These are phyloP conservation scores for Apamea crenata DNA, from an alignment of 2,888 invertebrate species.

Conservation along the genomic window DNA sequence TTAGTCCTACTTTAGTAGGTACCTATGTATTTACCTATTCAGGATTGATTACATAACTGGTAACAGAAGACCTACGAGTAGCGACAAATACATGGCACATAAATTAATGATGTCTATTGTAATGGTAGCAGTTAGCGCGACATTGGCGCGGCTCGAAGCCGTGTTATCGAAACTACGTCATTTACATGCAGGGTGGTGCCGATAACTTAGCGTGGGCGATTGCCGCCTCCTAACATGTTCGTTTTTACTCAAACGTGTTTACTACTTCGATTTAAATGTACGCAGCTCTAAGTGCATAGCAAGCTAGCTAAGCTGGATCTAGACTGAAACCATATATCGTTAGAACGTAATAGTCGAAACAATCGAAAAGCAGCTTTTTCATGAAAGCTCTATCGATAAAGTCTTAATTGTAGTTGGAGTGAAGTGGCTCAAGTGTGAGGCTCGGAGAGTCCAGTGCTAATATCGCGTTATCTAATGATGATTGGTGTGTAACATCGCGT, in stretches of 20 bases:
- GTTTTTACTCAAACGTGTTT: slow-evolving; percentile 60
- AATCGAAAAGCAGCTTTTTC: slow-evolving; percentile 40
- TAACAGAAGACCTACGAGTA: slow-evolving; percentile 25
- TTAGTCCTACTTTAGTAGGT: background rate
- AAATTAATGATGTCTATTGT: slow-evolving; percentile 45
- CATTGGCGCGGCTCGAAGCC: slow-evolving; percentile 61
- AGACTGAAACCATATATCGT: slow-evolving; percentile 33
- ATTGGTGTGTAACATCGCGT: slow-evolving; percentile 84
- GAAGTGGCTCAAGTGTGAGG: slow-evolving; percentile 81
- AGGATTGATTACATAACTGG: slow-evolving; percentile 24
- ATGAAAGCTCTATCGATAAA: slow-evolving; percentile 63
- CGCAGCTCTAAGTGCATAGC: slow-evolving; percentile 37
- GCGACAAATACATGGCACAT: slow-evolving; percentile 20
- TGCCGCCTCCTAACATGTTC: slow-evolving; percentile 66
- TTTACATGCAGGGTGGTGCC: slow-evolving; percentile 84
- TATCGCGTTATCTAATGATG: slow-evolving; percentile 87
- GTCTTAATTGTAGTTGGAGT: slow-evolving; percentile 76
- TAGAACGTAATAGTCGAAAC: slow-evolving; percentile 44
- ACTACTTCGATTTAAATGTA: slow-evolving; percentile 51
- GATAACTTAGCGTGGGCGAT: slow-evolving; percentile 84
- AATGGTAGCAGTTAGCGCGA: slow-evolving; percentile 52
- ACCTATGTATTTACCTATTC: background rate
- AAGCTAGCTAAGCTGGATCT: slow-evolving; percentile 11
- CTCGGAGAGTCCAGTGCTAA: slow-evolving; percentile 79
- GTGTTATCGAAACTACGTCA: slow-evolving; percentile 77